Percentiles rank a stretch among this genome's conserved stretches.
Conservation (phyloP, 2,113 vertebrate genomes). For the Oxyruncus cristatus region DNA sequence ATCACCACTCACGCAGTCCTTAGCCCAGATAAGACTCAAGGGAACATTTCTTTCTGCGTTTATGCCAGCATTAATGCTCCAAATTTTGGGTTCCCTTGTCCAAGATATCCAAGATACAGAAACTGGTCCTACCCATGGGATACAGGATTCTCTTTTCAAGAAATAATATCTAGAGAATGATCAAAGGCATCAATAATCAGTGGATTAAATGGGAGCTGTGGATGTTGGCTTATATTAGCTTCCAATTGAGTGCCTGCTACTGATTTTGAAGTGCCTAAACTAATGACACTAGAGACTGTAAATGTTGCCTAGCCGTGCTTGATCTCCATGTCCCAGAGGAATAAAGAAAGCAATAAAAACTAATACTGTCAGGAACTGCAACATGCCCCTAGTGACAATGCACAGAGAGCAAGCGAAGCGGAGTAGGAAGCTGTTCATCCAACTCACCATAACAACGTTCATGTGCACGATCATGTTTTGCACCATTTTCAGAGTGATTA, state of each 20-base stretch:
- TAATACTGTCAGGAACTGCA: neutral
- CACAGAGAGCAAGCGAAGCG: neutral
- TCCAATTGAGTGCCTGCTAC: neutral
- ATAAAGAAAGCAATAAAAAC: neutral
- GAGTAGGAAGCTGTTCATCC: neutral
- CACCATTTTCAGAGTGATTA: neutral
- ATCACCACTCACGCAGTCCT: neutral
- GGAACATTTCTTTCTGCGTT: neutral
- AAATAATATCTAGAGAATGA: neutral
- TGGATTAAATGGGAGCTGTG: neutral
- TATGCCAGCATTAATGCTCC: neutral
- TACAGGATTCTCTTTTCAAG: neutral
- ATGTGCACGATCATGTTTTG: neutral
- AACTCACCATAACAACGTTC: neutral
- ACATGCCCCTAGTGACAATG: neutral
- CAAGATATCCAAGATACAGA: neutral
- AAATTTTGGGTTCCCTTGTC: neutral
- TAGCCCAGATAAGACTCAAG: neutral
- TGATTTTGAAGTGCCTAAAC: conserved; percentile 13
- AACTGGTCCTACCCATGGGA: neutral
- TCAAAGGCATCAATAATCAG: neutral
- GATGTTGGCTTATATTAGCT: neutral
- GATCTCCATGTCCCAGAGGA: neutral
- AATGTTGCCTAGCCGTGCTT: neutral
- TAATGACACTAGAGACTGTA: neutral